Evolutionary conservation across 2,888 invertebrate species (phyloP), one percentile per base, ranked within the genome.

Genomic region (Busseola fusca): DNA sequence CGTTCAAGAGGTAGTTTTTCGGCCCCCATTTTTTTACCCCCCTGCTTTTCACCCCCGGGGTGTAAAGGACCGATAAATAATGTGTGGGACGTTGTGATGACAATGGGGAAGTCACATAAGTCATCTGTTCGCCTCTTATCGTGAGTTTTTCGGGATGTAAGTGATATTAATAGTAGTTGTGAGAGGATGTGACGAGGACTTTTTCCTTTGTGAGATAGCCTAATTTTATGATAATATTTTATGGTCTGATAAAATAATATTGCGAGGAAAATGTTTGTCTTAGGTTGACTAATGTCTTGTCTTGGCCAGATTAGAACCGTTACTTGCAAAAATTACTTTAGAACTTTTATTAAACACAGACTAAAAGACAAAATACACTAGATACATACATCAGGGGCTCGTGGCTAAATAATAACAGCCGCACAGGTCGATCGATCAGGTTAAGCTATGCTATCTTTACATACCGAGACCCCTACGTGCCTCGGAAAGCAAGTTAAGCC

Each of bases 61-160:
- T 64, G 63, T 64, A 58, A 72, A 34, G 69, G 64, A 62, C 63
- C 76, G 75, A 84, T 84, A 84, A 83, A 83, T 84, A 83, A 84
- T 74, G 74, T 70, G 50, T 63, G 71, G 72, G 78, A 71, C 69
- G 56, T 64, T 40, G 48, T 62, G 66, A 67, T 77, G 83, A 84
- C 83, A 83, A 80, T 80, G 48, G 75, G 62, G 63, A 72, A 74
- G 40, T 65, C 68, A 10, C 72, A 77, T 83, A 82, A 80, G 64
- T 83, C 84, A 83, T 75, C 30, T 79, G 69, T 68, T 68, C 60
- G 10, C 50, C 34, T 58, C 68, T 81, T 84, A 77, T 84, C 74
- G 59, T n/a, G 42, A 57, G 54, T 72, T 69, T 84, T 82, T 74
- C 27, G 60, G 57, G 48, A 14, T 42, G 7, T 78, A 78, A 80